Conservation (phyloP, 1,140 invertebrate species). For the Doryteuthis pealeii region DNA sequence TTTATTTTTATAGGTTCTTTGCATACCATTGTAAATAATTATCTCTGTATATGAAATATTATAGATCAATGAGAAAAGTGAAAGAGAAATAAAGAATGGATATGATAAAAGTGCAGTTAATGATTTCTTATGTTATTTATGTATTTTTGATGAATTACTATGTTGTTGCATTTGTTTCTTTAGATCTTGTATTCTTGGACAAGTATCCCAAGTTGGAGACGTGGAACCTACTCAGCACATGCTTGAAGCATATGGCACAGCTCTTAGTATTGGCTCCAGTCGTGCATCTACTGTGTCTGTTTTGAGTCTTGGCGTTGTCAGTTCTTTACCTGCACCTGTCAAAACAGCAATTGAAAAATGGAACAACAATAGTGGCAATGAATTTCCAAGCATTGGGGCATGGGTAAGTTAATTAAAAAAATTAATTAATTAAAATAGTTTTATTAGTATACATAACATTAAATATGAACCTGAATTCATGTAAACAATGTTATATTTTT, state of each 20-base stretch:
- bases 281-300: conserved; percentile 62
- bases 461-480: no score
- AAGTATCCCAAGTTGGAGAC: conserved; percentile 51
- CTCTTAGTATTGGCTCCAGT: conserved; percentile 68
- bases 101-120: no score
- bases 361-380: conserved; percentile 63
- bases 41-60: no score
- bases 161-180: conserved; percentile 9
- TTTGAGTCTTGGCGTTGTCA: conserved; percentile 65
- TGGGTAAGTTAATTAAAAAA: conserved; percentile 58
- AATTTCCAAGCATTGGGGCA: conserved; percentile 60
- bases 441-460: no score
- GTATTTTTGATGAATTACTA: no score
- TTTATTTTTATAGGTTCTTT: no score
- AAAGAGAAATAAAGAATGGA: no score
- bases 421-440: no score
- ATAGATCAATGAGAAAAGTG: no score
- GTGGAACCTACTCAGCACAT: conserved; percentile 35
- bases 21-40: no score
- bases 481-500: no score
- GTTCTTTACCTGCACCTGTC: conserved; percentile 65
- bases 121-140: no score
- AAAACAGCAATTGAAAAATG: conserved; percentile 69
- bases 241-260: conserved; percentile 60
- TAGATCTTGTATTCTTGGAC: conserved; percentile 62